Conservation (phyloP, 92 coral and sea anemone genomes). For the Muricea muricata region DNA sequence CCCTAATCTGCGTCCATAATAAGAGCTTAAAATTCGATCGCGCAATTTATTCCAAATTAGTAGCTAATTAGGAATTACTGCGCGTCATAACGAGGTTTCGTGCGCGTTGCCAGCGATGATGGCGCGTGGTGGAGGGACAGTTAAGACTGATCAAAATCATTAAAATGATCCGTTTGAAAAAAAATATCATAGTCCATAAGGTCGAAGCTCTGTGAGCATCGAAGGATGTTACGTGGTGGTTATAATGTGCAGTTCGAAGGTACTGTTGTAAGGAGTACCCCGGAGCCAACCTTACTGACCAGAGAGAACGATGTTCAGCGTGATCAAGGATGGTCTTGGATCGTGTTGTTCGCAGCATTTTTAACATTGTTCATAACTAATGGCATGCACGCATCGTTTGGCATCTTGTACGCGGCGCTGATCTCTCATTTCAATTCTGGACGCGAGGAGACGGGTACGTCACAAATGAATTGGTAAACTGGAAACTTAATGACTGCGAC, state of each 20-base stretch:
- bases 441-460: slow-evolving; percentile 34
- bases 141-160: background rate
- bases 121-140: background rate
- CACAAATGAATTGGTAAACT: no score
- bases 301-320: slow-evolving; percentile 9
- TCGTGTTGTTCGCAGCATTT: slow-evolving; percentile 31
- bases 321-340: slow-evolving; percentile 37
- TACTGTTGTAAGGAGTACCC: background rate
- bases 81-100: background rate
- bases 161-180: background rate
- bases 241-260: slow-evolving; percentile 26
- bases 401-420: slow-evolving; percentile 35
- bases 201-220: background rate
- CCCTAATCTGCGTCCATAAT: no score
- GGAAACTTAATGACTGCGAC: no score
- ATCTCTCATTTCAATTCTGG: slow-evolving; percentile 39
- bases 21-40: background rate
- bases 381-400: slow-evolving; percentile 40
- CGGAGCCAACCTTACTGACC: background rate
- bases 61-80: background rate
- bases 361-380: slow-evolving; percentile 24
- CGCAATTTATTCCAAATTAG: no score
- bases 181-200: background rate
- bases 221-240: slow-evolving; percentile 21
- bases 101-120: background rate